A percentile compares a stretch with the other conserved stretches of the same genome.
These are phyloP conservation scores for Peromyscus leucopus DNA, from an alignment of 2,113 vertebrate genomes.

Conservation along the genomic window DNA sequence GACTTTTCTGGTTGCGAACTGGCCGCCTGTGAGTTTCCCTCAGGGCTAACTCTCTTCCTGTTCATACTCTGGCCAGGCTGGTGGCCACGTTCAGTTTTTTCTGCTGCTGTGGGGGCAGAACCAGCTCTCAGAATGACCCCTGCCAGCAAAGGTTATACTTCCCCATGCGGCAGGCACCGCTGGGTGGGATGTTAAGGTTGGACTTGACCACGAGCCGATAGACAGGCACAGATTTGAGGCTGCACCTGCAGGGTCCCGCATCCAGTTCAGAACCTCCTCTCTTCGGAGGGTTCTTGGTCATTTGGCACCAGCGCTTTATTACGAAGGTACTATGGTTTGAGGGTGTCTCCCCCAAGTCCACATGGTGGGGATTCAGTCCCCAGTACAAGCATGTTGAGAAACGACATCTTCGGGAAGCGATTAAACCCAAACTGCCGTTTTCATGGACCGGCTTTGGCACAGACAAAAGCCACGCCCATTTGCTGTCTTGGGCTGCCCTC, in stretches of 20 bases:
- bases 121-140: not conserved
- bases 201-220: not conserved
- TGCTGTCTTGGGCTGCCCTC: not conserved
- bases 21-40: not conserved
- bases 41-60: fast-evolving
- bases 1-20: not conserved
- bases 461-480: not conserved
- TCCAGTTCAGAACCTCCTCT: no score
- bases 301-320: not conserved
- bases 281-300: not conserved
- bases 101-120: no score
- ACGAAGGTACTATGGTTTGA: no score
- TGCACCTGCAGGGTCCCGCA: not conserved
- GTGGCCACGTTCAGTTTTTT: not conserved
- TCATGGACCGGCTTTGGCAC: not conserved
- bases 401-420: not conserved
- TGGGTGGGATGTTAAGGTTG: no score
- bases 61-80: not conserved
- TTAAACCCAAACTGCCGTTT: not conserved
- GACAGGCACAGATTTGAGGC: not conserved
- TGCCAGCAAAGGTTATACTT: fast-evolving
- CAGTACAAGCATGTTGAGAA: not conserved
- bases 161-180: fast-evolving
- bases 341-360: not conserved
- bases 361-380: no score